Evolutionary conservation across 2,888 invertebrate species (phyloP), one percentile per base, ranked within the genome.

Genomic region (Tuta absoluta): DNA sequence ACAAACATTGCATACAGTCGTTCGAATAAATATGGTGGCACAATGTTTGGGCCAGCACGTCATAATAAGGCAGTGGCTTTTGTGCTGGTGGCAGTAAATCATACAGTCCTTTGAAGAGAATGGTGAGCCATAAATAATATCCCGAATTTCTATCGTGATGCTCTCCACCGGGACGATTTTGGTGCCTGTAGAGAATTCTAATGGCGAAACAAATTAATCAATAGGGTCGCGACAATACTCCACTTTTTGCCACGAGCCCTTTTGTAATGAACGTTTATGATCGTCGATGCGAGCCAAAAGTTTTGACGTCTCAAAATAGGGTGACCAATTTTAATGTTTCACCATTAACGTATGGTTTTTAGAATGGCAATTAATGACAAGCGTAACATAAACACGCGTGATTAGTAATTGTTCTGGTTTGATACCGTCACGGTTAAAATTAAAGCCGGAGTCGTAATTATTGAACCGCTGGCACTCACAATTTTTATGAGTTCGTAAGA

Each of bases 51-150:
- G 82, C 87, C 83, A 85, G 83, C 86, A 84, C 86, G 89, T 90
- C 90, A 91, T 91, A 91, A 90, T 91, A 90, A 90, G 85, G 87
- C 79, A 85, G 83, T 80, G 82, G 84, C 89, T 86, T 87, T 91
- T 91, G 91, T 91, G 82, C 78, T 74, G 71, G 72, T 74, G 82
- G 86, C 78, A 85, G 89, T 91, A 91, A 91, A 91, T 91, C 89
- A 91, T 89, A 85, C 81, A 86, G 85, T 87, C 86, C 84, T 89
- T 89, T 87, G 85, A 86, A 85, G 80, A 83, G 87, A 91, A 91
- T 89, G 86, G 87, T 85, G 84, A 74, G 81, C 84, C 87, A 89
- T 91, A 91, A 91, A 91, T 91, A 86, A 89, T 82, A 82, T 70
- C 78, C 82, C 81, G 71, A 88, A 89, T 86, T 84, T 85, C 84